A percentile compares a stretch with the other conserved stretches of the same genome.
These are phyloP conservation scores for Sminthurides bifidus DNA, from an alignment of 1,140 invertebrate genomes.

Conservation along the genomic window DNA sequence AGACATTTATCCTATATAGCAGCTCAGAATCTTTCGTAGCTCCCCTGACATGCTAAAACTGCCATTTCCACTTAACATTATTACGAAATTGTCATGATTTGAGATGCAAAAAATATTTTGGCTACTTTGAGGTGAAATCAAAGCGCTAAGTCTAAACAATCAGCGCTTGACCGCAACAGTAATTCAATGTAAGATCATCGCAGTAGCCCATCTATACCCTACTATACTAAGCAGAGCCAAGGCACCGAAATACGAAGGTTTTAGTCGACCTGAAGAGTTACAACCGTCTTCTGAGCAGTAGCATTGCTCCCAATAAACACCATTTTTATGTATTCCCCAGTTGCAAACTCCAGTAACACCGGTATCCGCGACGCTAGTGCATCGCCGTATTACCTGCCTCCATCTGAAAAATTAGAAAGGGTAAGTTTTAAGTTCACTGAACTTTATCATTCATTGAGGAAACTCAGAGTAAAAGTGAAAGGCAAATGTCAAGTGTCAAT, in stretches of 20 bases:
- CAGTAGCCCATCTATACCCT: too few species aligned
- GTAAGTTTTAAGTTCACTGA: background rate
- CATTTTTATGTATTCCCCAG: constrained; percentile 84
- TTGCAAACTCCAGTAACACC: constrained; percentile 85
- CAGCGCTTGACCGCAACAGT: too few species aligned
- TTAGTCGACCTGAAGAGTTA: constrained; percentile 44
- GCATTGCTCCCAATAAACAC: constrained; percentile 89
- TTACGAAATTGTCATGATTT: too few species aligned
- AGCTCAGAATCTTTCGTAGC: too few species aligned
- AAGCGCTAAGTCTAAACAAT: too few species aligned
- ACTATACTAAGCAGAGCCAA: too few species aligned
- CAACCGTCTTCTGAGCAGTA: constrained; percentile 81
- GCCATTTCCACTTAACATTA: too few species aligned
- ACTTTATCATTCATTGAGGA: background rate
- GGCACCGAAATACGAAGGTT: background rate
- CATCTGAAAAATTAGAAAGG: constrained; percentile 44
- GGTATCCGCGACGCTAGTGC: constrained; percentile 76
- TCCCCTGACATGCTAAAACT: too few species aligned
- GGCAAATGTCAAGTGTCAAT: background rate
- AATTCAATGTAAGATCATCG: too few species aligned
- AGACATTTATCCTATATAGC: too few species aligned
- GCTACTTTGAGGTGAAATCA: too few species aligned
- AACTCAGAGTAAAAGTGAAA: background rate
- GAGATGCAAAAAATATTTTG: too few species aligned
- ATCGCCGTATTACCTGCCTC: constrained; percentile 78